Base-by-base conservation (phyloP, 2,888 invertebrate genomes). In the Thymelicus acteon region DNA sequence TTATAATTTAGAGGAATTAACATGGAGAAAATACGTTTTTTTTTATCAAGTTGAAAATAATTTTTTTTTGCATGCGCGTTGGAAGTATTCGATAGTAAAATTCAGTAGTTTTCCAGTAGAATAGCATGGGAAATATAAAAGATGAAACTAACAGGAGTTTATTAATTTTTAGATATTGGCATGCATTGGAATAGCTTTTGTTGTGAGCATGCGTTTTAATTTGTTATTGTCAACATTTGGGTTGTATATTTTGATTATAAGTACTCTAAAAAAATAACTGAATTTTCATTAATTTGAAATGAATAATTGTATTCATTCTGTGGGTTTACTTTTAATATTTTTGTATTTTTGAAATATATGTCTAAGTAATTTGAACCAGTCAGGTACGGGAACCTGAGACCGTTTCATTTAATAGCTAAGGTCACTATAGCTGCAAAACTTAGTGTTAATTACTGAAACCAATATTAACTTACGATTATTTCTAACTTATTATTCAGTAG, bases 161-260 rank as follows among this genome's bases (percentile, higher is more conserved):
- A 60, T 49, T 39, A 31, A 8, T 78, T 77, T 75, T 73, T 78
- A 73, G 71, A 67, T 77, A 73, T 72, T 72, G 81, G 90, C 89
- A 89, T 90, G 89, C 72, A 74, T 71, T 76, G 75, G 73, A 72
- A 80, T 74, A 75, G 79, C 82, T 83, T 85, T 84, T 75, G 80
- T 86, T 84, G 80, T 75, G 68, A 83, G 89, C 88, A 89, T 88
- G 88, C 39, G 44, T 31, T 47, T 40, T 49, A 24, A 31, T 24
- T 54, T 54, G 19, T 24, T 8, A 8, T 3, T 8, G 2, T 60
- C 54, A 44, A 44, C 44, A 54, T 68, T 62, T 15, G 47, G 47
- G 19, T 72, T 57, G 44, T 44, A 2, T 44, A 10, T 44, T 7
- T 44, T 44, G 3, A 44, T 44, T 44, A 10, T 44, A 2, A 10